Base-by-base conservation (phyloP, 2,888 invertebrate species). In the Ischnus inquisitorius region DNA sequence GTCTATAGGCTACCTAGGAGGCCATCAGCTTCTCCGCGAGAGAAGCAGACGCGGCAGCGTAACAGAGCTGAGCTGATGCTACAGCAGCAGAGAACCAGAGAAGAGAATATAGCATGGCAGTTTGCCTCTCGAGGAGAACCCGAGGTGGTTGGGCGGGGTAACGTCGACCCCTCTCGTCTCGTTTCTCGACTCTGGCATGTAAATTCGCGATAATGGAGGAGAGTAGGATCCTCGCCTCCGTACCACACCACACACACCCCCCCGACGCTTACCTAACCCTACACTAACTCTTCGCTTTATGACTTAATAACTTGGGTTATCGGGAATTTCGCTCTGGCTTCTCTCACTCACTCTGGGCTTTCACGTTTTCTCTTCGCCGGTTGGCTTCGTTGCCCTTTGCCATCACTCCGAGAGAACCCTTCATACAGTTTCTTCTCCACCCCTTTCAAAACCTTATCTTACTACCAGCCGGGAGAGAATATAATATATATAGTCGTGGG, bases 291-390 rank as follows among this genome's bases (percentile, higher is more conserved):
- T 67, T 85, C 88, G 90, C 92, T 93, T 93, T 93, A 93, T 93
- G 92, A 93, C 92, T 93, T 93, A 92, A 92, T 93, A 92, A 92
- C 92, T 92, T 90, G 92, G 90, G 91, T 92, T 93, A 93, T 93
- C 93, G 92, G 91, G 90, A 91, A 92, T 91, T 92, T 92, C 90
- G 89, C 89, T 90, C 89, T 89, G 85, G 82, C 88, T 89, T 87
- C 87, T 85, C 87, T 85, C 85, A 80, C 87, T 82, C 82, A 51
- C 71, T 68, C 77, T 51, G 77, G 28, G 69, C 48, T 82, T 74
- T 74, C 67, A 34, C 76, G 39, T 65, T 65, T 60, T 39, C 57
- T 65, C 57, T 46, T 62, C 14, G 22, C 19, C 43, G 28, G 43
- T 14, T 43, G 16, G 43, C 2, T 10, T 41, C 28, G 57, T 43